Percentiles rank a stretch among this genome's conserved stretches.
Evolutionary conservation across 2,797 vertebrate genomes (phyloP).

Genomic region (Sarcophilus harrisii): DNA sequence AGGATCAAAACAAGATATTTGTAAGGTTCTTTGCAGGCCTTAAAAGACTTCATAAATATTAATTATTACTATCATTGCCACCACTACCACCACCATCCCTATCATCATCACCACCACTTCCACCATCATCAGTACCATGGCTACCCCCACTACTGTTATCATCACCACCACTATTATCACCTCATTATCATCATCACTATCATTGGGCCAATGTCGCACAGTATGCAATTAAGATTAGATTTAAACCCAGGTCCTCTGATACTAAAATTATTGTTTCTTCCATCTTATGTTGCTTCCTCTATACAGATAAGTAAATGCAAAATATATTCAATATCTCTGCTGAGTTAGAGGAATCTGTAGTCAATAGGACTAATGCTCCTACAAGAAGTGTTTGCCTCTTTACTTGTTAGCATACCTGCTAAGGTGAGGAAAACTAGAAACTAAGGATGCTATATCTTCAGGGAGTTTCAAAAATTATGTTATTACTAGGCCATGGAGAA

Average conservation of each 20-base stretch:
- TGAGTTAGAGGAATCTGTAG: neutral
- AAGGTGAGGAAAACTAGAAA: neutral
- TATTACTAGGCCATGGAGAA: neutral
- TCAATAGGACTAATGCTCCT: neutral
- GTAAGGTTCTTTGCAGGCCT: neutral
- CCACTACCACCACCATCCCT: neutral
- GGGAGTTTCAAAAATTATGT: neutral
- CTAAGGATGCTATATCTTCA: neutral
- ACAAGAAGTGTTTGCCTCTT: neutral
- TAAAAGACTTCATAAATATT: neutral
- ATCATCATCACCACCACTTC: neutral
- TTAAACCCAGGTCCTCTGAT: neutral
- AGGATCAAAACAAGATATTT: neutral
- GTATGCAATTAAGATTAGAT: neutral
- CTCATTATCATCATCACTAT: neutral
- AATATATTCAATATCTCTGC: neutral
- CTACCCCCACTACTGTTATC: too few relatives aligned
- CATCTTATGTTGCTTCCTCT: neutral
- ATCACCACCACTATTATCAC: neutral
- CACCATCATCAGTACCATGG: too few relatives aligned
- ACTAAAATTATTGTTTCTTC: neutral
- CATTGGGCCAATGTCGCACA: neutral
- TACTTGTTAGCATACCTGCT: neutral
- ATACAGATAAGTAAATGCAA: neutral
- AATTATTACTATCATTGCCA: neutral